phyloP scores from a whole-genome alignment of 2,797 vertebrate species.

The Vespertilio murinus region DNA sequence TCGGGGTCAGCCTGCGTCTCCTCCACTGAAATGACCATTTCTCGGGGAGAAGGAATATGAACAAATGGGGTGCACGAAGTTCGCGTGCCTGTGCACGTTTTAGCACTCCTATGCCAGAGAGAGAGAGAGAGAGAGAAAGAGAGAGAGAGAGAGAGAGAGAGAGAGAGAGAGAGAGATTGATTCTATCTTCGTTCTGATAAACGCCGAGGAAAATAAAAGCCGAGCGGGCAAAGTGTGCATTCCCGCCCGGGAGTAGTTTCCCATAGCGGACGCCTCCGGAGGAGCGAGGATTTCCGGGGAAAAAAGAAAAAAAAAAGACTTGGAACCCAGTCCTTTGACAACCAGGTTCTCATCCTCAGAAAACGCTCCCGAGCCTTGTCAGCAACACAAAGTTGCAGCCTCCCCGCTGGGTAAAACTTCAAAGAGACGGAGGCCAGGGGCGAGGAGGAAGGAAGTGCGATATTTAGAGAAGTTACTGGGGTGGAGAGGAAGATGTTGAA shows the following conservation, averaged over 20 bases:
- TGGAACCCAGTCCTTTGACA: constrained; percentile 59
- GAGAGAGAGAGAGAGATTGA: not conserved
- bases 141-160: not conserved
- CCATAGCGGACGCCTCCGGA: not conserved
- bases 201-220: constrained; percentile 22
- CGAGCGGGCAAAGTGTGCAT: not conserved
- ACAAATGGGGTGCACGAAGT: constrained; percentile 54
- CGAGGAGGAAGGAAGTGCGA: constrained; percentile 72
- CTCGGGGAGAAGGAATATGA: not conserved
- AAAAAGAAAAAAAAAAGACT: constrained; percentile 56
- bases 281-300: constrained; percentile 37
- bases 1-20: not conserved
- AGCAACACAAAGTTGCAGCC: constrained; percentile 49
- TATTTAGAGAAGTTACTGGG: constrained; percentile 70
- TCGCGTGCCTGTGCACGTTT: not conserved
- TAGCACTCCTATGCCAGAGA: not conserved
- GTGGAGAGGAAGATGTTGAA: constrained; percentile 47
- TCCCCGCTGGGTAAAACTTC: constrained; percentile 66
- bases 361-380: constrained; percentile 39
- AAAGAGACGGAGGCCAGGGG: constrained; percentile 45
- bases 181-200: not conserved
- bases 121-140: no score
- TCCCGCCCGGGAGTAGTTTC: constrained; percentile 32
- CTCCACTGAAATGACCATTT: constrained; percentile 18
- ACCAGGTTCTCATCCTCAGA: constrained; percentile 52